Conservation (phyloP, 2,113 vertebrate species). For the Enhydra lutris region DNA sequence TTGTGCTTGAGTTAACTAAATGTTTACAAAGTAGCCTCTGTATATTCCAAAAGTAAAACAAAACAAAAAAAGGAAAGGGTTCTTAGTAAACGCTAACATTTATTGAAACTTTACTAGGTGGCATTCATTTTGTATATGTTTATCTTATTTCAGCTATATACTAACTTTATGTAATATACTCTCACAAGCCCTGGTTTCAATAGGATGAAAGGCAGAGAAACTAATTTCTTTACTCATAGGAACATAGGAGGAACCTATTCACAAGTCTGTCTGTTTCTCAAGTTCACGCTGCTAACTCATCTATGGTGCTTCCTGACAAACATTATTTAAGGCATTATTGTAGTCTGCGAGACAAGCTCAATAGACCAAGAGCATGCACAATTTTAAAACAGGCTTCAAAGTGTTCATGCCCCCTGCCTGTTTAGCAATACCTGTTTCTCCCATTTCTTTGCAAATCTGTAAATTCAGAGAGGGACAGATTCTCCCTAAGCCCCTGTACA, state of each 20-base stretch:
- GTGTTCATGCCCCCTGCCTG: neutral
- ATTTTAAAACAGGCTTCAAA: neutral
- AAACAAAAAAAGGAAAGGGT: neutral
- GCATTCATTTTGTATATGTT: neutral
- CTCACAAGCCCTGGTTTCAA: neutral
- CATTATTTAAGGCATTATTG: neutral
- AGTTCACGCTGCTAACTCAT: neutral
- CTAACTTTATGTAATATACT: neutral
- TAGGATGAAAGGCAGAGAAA: neutral
- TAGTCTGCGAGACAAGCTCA: neutral
- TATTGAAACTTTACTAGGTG: neutral
- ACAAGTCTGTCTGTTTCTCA: neutral
- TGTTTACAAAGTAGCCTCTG: neutral
- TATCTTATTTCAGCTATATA: neutral
- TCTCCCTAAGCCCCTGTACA: neutral
- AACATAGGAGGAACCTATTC: neutral
- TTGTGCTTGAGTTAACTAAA: neutral
- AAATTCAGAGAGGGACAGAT: neutral
- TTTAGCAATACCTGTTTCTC: neutral
- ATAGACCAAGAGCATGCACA: neutral
- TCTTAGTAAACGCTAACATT: neutral
- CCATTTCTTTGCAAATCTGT: neutral
- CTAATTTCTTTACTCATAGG: neutral
- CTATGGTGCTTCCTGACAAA: neutral
- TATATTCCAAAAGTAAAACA: neutral